Base-by-base conservation (phyloP, 2,888 invertebrate species). In the Calliopum simillimum region DNA sequence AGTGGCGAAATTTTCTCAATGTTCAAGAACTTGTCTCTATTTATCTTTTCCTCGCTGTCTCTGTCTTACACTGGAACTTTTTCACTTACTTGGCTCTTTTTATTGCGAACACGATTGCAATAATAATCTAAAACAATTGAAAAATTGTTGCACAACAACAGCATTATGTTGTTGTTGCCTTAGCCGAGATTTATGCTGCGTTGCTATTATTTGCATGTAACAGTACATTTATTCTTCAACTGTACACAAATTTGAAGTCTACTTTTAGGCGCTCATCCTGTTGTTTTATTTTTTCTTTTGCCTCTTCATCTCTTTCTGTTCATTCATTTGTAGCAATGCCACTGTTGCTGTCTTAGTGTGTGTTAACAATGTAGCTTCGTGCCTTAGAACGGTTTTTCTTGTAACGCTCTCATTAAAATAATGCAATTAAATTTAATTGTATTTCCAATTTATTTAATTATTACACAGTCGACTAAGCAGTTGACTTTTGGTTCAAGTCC, bases 381-480 rank as follows among this genome's bases (percentile, higher is more conserved):
- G 70, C 53, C 66, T 55, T 64, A 70, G 44, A 59, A 65, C 53
- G 65, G 21, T 41, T 70, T 69, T 58, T 65, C 33, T 33, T n/a
- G n/a, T n/a, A n/a, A n/a, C n/a, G 61, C 51, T 59, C 70, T 70
- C 65, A 70, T 70, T 70, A 65, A 64, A 66, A 70, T 59, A 51
- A 66, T 61, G 62, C 70, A 70, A 70, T 70, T 73, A 80, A 80
- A 80, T 80, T 80, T 80, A 80, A 80, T 80, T 80, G 80, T 80
- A 80, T 77, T 80, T 78, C 80, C 80, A 80, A 80, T 80, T 80
- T 80, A 81, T 80, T 80, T 80, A 80, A 80, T 80, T 80, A 80
- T 80, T 79, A 75, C 56, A n/a, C 56, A 56, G 21, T 16, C 14
- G 55, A 46, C 55, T 33, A 46, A 56, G 46, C 43, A 66, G 55